Percentiles rank a stretch among this genome's conserved stretches.
Evolutionary conservation across 2,797 vertebrate species (phyloP).

Genomic region (Epinephelus coioides): DNA sequence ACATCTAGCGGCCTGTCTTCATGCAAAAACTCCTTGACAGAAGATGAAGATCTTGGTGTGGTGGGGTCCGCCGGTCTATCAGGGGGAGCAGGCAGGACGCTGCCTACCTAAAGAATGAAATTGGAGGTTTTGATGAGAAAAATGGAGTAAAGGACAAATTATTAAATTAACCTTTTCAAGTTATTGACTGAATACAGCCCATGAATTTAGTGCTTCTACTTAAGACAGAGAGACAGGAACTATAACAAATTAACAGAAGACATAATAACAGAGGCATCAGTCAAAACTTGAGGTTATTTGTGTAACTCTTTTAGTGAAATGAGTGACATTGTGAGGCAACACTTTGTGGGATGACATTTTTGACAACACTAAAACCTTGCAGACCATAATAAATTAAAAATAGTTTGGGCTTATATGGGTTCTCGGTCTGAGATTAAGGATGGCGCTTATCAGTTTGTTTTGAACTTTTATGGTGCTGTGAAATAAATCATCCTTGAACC

Average conservation of each 20-base stretch:
- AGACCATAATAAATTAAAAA: too few species aligned
- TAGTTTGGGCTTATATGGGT: too few species aligned
- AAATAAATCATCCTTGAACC: not conserved
- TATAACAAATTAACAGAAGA: not conserved
- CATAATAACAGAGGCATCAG: not conserved
- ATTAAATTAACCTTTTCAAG: not conserved
- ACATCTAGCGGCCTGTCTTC: conserved; percentile 35
- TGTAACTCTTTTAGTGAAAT: too few species aligned
- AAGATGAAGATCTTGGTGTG: conserved; percentile 26
- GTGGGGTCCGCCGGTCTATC: conserved; percentile 19
- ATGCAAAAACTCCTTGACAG: conserved; percentile 17
- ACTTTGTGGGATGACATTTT: too few species aligned
- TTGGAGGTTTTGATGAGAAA: not conserved
- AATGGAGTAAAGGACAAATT: not conserved
- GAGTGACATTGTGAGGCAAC: too few species aligned
- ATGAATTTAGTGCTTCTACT: not conserved
- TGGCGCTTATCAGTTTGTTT: too few species aligned
- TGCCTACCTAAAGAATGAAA: conserved; percentile 59
- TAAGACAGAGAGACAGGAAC: not conserved
- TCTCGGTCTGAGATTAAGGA: too few species aligned
- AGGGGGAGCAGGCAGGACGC: conserved; percentile 5
- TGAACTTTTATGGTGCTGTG: too few species aligned
- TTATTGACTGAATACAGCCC: not conserved
- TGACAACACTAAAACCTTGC: too few species aligned
- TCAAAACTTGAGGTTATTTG: not conserved